Conservation (phyloP, 2,113 vertebrate species). For the Maccullochella peelii region DNA sequence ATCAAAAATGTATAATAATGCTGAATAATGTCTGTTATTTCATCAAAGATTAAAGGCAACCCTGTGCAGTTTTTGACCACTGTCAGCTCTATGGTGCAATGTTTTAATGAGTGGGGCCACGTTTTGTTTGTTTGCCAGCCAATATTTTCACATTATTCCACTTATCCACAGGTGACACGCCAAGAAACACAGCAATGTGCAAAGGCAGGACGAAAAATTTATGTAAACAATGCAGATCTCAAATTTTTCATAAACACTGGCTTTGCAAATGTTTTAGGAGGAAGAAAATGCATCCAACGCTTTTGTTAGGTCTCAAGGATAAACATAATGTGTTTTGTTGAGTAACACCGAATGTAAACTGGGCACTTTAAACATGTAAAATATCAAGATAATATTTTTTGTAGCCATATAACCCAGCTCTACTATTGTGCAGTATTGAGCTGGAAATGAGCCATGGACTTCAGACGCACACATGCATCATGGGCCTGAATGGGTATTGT, state of each 20-base stretch:
- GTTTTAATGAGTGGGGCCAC: neutral
- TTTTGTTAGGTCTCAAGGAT: neutral
- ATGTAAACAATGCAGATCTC: conserved; percentile 1
- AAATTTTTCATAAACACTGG: too few relatives aligned
- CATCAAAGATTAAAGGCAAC: neutral
- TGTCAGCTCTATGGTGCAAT: neutral
- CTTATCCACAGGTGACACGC: neutral
- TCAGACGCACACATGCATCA: neutral
- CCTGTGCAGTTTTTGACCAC: neutral
- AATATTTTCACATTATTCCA: neutral
- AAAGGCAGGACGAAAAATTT: neutral
- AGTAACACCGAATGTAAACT: neutral
- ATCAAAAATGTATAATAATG: neutral
- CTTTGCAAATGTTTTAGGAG: too few relatives aligned
- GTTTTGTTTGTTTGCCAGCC: neutral
- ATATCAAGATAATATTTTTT: neutral
- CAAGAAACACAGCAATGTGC: neutral
- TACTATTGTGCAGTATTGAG: neutral
- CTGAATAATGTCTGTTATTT: too few relatives aligned
- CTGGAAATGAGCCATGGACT: neutral
- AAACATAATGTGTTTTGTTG: neutral
- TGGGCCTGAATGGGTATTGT: neutral
- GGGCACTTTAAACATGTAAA: neutral
- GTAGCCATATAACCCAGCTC: neutral
- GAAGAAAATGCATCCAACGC: too few relatives aligned